phyloP scores from a whole-genome alignment of 2,888 invertebrate species.

The Drosophila aldrichi region DNA sequence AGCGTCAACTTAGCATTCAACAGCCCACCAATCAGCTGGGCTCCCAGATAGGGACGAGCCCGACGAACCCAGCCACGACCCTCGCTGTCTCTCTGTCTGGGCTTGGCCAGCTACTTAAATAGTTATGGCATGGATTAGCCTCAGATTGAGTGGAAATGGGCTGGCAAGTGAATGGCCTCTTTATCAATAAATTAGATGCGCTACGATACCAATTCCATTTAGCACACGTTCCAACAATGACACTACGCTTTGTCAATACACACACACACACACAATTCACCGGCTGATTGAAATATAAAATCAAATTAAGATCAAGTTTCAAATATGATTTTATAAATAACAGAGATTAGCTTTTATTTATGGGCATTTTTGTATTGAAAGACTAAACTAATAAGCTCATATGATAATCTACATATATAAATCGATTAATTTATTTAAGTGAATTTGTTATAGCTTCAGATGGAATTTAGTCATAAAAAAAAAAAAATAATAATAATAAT shows the following conservation, averaged over 20 bases:
- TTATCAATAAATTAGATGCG: constrained; percentile 57
- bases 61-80: constrained; percentile 3
- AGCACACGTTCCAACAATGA: constrained; percentile 2
- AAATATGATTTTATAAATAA: background rate
- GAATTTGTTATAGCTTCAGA: background rate
- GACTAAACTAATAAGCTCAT: background rate
- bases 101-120: constrained; percentile 44
- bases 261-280: background rate
- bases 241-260: background rate
- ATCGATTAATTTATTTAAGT: background rate
- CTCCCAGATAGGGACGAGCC: constrained; percentile 33
- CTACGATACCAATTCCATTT: constrained; percentile 42
- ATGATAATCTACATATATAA: background rate
- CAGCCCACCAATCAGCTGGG: constrained; percentile 70
- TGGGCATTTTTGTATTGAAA: background rate
- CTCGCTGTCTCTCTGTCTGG: background rate
- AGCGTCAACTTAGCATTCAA: constrained; percentile 77
- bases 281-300: constrained; percentile 2
- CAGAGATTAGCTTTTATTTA: background rate
- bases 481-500: too few relatives aligned
- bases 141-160: constrained; percentile 31
- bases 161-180: constrained; percentile 29
- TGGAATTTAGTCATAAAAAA: background rate
- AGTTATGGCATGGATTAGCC: constrained; percentile 42
- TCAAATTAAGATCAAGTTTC: background rate